These are phyloP conservation scores for Anas flavirostris DNA, from an alignment of 2,797 vertebrate species.

Conservation along the genomic window DNA sequence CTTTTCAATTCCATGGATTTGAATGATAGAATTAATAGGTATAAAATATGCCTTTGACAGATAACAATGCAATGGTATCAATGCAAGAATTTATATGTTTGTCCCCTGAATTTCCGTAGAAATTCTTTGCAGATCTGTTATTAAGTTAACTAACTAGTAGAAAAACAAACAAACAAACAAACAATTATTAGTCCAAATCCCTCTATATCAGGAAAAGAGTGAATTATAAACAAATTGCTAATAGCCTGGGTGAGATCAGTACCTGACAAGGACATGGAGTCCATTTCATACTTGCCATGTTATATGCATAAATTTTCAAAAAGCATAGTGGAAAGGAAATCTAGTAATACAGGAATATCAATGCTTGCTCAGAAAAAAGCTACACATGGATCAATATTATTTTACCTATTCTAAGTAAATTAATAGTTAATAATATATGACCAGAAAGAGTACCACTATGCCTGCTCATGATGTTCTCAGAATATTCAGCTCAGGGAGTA, in stretches of 20 bases:
- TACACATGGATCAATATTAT: neutral
- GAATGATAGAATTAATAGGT: neutral
- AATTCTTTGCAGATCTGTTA: neutral
- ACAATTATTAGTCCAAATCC: neutral
- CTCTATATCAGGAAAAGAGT: neutral
- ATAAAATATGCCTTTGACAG: neutral
- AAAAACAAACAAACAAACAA: neutral
- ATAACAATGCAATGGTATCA: neutral
- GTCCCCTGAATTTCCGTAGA: neutral
- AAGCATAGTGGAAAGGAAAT: neutral
- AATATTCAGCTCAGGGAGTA: neutral
- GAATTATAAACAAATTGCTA: neutral
- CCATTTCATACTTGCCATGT: neutral
- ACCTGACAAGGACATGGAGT: neutral
- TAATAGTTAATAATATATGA: neutral
- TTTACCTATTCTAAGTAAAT: neutral
- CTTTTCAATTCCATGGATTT: neutral
- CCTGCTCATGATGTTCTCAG: neutral
- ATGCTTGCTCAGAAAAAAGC: neutral
- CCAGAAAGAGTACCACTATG: neutral
- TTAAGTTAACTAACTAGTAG: neutral
- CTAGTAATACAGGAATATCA: neutral
- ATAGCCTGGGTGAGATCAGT: neutral
- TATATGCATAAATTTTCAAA: neutral
- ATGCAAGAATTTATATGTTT: neutral